phyloP scores from a whole-genome alignment of 2,113 vertebrate species.

The Oostethus manadensis region DNA sequence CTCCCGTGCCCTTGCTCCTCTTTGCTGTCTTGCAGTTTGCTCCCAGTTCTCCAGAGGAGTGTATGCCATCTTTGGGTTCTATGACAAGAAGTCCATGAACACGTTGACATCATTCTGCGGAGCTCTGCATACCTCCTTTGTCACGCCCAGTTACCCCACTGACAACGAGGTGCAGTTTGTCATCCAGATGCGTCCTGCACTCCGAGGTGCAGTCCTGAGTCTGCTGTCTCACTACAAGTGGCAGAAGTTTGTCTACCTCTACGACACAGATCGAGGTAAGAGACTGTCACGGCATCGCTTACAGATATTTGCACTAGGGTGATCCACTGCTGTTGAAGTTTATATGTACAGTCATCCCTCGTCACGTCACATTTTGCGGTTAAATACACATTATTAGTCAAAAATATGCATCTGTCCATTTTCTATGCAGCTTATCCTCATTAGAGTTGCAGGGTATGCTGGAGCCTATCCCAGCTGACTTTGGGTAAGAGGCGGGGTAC shows the following conservation, averaged over 20 bases:
- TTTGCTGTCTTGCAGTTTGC: constrained; percentile 79
- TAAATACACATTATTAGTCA: too few relatives aligned
- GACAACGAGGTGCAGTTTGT: constrained; percentile 98
- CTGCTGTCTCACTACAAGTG: constrained; percentile 92
- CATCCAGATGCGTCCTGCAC: constrained; percentile 95
- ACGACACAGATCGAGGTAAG: constrained; percentile 98
- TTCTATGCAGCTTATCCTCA: too few relatives aligned
- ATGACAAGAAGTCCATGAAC: constrained; percentile 99
- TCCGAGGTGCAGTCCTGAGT: constrained; percentile 90
- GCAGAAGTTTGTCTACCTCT: constrained; percentile 98
- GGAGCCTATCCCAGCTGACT: too few relatives aligned
- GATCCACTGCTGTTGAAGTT: too few relatives aligned
- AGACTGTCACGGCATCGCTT: neutral
- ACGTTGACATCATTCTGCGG: constrained; percentile 98
- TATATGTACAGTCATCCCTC: too few relatives aligned
- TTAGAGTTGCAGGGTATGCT: too few relatives aligned
- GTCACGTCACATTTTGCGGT: too few relatives aligned
- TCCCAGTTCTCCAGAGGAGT: constrained; percentile 98
- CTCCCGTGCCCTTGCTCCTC: constrained; percentile 5
- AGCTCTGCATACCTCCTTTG: constrained; percentile 94
- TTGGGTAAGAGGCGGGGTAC: too few relatives aligned
- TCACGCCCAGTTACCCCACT: constrained; percentile 95
- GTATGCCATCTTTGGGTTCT: constrained; percentile 99
- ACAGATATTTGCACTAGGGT: too few relatives aligned
- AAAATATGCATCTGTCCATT: too few relatives aligned